A percentile compares a stretch with the other conserved stretches of the same genome.
Evolutionary conservation across 2,797 vertebrate genomes (phyloP).

Genomic region (Poeciliopsis infans): DNA sequence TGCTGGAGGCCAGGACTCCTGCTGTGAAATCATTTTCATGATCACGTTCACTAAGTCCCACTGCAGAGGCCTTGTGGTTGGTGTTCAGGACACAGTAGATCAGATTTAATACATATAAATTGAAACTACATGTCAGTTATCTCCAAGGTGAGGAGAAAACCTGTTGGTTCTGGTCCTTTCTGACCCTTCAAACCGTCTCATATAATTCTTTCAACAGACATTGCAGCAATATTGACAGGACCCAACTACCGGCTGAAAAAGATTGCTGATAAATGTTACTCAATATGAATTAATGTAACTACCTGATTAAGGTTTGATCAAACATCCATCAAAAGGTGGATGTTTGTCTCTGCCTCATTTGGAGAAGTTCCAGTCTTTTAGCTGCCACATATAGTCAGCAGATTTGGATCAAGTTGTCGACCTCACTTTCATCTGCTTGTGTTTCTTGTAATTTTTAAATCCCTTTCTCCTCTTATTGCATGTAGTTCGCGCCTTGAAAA

Average conservation of each 20-base stretch:
- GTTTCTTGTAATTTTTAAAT: neutral
- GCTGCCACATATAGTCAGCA: neutral
- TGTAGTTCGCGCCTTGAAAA: slow-evolving; percentile 75
- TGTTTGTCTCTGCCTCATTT: neutral
- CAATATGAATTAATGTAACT: too few species aligned
- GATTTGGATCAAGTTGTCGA: neutral
- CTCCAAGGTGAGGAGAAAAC: neutral
- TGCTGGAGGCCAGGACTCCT: slow-evolving; percentile 36
- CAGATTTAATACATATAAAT: slow-evolving; percentile 8
- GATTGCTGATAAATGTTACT: too few species aligned
- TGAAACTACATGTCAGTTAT: neutral
- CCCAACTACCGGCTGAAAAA: neutral
- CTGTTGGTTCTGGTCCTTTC: neutral
- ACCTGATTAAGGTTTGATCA: neutral
- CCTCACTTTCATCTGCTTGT: neutral
- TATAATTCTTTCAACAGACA: neutral
- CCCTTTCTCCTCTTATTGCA: slow-evolving; percentile 3
- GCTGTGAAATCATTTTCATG: slow-evolving; percentile 57
- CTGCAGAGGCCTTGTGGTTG: neutral
- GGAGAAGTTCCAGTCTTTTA: neutral
- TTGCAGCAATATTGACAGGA: neutral
- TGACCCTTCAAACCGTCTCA: neutral
- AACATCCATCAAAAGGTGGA: neutral
- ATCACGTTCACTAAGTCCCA: slow-evolving; percentile 37
- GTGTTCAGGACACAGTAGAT: slow-evolving; percentile 3